Conservation (phyloP, 2,113 vertebrate genomes). For the Cyprinodon brontotheroides region DNA sequence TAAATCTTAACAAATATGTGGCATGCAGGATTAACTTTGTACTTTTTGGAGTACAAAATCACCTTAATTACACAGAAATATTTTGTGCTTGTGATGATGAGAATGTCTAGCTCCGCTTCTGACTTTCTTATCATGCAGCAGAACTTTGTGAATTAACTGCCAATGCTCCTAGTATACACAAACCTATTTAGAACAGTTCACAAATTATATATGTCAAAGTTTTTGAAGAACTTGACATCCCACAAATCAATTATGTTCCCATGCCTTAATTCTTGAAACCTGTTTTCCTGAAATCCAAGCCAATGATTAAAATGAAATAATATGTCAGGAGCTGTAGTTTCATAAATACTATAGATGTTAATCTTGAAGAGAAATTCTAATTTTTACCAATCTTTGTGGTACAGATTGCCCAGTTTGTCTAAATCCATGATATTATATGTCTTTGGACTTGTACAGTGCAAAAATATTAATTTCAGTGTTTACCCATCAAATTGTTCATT, state of each 20-base stretch:
- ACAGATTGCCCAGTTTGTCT: conserved; percentile 13
- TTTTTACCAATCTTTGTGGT: conserved; percentile 45
- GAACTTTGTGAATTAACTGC: neutral
- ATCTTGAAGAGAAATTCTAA: conserved; percentile 11
- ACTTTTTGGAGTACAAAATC: too few species aligned
- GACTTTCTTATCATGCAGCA: neutral
- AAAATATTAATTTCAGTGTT: conserved; percentile 10
- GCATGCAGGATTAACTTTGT: too few species aligned
- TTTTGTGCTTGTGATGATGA: too few species aligned
- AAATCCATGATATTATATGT: conserved; percentile 33
- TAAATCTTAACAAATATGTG: too few species aligned
- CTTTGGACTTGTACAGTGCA: conserved; percentile 30
- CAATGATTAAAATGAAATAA: too few species aligned
- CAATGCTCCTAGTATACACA: neutral
- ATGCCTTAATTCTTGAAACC: neutral
- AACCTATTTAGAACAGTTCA: neutral
- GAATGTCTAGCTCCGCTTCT: too few species aligned
- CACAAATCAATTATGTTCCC: neutral
- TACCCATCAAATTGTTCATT: conserved; percentile 7
- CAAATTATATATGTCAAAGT: too few species aligned
- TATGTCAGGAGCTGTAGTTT: too few species aligned
- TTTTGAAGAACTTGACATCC: neutral
- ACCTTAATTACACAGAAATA: too few species aligned
- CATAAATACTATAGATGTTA: conserved; percentile 14
- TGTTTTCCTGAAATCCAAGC: neutral